Conservation (phyloP, 2,797 vertebrate genomes). For the Lepus oiostolus region DNA sequence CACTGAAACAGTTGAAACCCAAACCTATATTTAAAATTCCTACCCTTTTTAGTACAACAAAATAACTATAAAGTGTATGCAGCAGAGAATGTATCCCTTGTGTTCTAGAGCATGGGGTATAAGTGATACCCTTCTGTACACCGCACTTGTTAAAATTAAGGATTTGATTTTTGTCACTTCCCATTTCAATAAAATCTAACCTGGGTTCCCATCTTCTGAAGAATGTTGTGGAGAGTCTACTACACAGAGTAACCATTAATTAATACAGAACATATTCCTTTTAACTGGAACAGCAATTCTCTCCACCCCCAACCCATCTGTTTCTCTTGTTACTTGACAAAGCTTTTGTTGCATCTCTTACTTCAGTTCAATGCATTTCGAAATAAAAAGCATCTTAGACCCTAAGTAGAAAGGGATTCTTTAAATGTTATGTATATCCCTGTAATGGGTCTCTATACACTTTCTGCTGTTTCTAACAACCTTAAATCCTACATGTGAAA, state of each 20-base stretch:
- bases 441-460: neutral
- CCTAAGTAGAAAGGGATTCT: neutral
- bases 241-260: neutral
- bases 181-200: slow-evolving; percentile 52
- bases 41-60: neutral
- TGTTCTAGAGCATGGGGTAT: neutral
- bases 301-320: neutral
- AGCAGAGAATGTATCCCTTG: neutral
- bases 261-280: slow-evolving; percentile 38
- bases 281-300: neutral
- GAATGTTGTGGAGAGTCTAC: neutral
- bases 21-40: neutral
- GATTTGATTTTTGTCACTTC: slow-evolving; percentile 58
- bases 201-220: slow-evolving; percentile 35
- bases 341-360: neutral
- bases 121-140: neutral
- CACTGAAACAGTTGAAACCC: neutral
- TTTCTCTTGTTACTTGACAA: neutral
- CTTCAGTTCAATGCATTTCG: neutral
- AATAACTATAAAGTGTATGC: neutral
- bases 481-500: neutral
- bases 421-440: neutral
- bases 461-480: neutral
- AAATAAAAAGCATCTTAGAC: neutral
- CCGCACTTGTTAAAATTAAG: neutral